Base-by-base conservation (phyloP, 2,888 invertebrate genomes). In the Clitarchus hookeri region DNA sequence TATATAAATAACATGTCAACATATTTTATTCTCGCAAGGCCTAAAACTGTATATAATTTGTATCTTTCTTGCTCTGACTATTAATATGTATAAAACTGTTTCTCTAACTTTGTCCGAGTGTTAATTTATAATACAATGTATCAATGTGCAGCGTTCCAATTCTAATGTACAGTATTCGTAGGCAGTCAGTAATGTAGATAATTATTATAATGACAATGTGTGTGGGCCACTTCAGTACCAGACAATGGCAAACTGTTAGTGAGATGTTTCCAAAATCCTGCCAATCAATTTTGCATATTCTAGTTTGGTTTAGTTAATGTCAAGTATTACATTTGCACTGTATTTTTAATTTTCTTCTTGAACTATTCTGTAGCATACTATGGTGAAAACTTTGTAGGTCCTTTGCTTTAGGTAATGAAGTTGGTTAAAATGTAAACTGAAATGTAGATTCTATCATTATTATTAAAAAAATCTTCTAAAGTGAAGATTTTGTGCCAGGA, bases 141-240 rank as follows among this genome's bases (percentile, higher is more conserved):
- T 82, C 44, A 82, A 82, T 84, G 84, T 78, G 87, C 79, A 84
- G 87, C 87, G 86, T 87, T 87, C 86, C 86, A 85, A 87, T 87
- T 87, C 86, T 87, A 86, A 87, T 87, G 87, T 87, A 87, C 87
- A 87, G 86, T 86, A 85, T 86, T 86, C 84, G 86, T 87, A 87
- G 87, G 65, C 27, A 82, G 82, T 36, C 82, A 82, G 82, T 65
- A 65, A 65, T 65, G 65, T 65, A 65, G 65, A 65, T 65, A 65
- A n/a, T 65, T n/a, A 65, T 65, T 65, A 65, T 65, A 65, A 23
- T 16, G n/a, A 65, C 16, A 65, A 8, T 65, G 65, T n/a, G n/a
- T 65, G 65, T 65, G n/a, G 11, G 65, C 8, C 19, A 19, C 65
- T 65, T 65, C 65, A 65, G 65, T 65, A 65, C 65, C 65, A 65